Evolutionary conservation across 2,888 invertebrate genomes (phyloP).

Genomic region (Blomia tropicalis): DNA sequence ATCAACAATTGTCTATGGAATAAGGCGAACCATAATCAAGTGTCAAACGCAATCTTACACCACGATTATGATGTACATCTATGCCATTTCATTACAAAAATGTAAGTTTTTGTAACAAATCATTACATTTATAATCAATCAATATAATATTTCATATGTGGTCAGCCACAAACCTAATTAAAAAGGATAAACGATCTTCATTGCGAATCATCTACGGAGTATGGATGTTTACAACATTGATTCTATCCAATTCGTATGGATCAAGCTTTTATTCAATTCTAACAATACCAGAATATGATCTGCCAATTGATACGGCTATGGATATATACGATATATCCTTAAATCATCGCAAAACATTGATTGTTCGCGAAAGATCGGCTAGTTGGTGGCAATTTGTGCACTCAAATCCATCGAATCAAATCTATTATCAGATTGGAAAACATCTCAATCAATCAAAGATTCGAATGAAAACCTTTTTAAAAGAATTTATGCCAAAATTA

Average conservation of each 20-base stretch:
- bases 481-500: not conserved
- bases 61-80: not conserved
- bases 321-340: not conserved
- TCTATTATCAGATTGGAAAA: not conserved
- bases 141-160: not conserved
- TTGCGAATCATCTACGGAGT: not conserved
- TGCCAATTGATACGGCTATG: constrained; percentile 13
- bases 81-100: not conserved
- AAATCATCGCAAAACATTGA: not conserved
- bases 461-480: not conserved
- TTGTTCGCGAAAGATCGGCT: not conserved
- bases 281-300: not conserved
- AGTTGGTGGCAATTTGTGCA: not conserved
- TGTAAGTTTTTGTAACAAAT: not conserved
- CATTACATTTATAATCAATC: not conserved
- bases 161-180: not conserved
- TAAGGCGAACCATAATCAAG: too few relatives aligned
- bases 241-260: not conserved
- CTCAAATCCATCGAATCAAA: not conserved
- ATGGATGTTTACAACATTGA: constrained; percentile 7
- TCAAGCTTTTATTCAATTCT: constrained; percentile 9
- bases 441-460: not conserved
- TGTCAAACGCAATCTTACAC: too few relatives aligned
- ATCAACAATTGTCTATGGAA: not conserved
- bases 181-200: not conserved